phyloP scores from a whole-genome alignment of 1,140 invertebrate species.

The Fragariocoptes setiger region DNA sequence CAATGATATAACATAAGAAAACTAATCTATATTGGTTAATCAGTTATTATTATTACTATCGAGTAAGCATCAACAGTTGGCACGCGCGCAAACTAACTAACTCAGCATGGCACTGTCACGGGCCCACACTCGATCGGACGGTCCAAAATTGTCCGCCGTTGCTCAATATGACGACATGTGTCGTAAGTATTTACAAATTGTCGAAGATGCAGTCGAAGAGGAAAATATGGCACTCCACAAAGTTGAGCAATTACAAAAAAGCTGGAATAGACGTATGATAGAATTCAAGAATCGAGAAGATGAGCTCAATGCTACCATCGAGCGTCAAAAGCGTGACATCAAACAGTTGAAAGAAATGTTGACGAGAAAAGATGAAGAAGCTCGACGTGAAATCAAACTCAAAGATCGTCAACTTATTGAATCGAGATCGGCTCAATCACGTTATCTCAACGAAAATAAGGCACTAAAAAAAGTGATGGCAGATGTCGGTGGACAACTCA shows the following conservation, averaged over 20 bases:
- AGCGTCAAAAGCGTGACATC: background rate
- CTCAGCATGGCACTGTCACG: too few relatives aligned
- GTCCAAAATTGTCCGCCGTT: conserved; percentile 14
- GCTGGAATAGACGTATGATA: background rate
- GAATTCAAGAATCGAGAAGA: background rate
- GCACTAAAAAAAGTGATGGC: conserved; percentile 3
- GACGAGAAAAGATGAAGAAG: too few relatives aligned
- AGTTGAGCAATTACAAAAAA: background rate
- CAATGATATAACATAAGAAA: too few relatives aligned
- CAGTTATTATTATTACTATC: too few relatives aligned
- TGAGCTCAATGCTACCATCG: background rate
- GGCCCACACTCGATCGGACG: too few relatives aligned
- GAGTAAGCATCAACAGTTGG: too few relatives aligned
- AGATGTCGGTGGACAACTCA: too few relatives aligned
- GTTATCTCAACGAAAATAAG: conserved; percentile 1
- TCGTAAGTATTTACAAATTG: conserved; percentile 9
- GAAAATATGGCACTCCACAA: conserved; percentile 1
- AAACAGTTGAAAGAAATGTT: too few relatives aligned
- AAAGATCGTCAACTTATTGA: background rate
- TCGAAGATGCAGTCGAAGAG: background rate
- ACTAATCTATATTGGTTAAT: too few relatives aligned
- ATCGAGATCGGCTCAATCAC: background rate
- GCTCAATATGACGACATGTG: conserved; percentile 18
- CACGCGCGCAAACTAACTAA: too few relatives aligned
- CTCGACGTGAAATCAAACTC: conserved; percentile 1